Evolutionary conservation across 2,888 invertebrate genomes (phyloP), one percentile per base, ranked within the genome.

Genomic region (Argyresthia goedartella): DNA sequence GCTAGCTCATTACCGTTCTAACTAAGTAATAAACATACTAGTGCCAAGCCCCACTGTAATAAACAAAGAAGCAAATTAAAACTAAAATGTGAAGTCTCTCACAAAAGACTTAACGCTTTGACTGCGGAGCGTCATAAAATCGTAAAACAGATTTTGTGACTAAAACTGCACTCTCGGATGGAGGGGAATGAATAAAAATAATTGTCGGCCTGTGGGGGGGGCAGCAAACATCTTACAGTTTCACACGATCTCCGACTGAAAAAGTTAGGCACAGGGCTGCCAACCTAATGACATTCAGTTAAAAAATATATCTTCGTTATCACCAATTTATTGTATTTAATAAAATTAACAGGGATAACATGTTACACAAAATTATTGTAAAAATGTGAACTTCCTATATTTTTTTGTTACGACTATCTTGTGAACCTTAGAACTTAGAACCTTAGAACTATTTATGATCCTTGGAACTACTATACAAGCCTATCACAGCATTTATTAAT

Each of bases 111-210:
- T 54, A 49, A 51, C 56, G 35, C 49, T 49, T 49, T 42, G 49
- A 52, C 49, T 50, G 54, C 53, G 51, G 54, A 45, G 25, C 25
- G 44, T 54, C 54, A 54, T 55, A 55, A 55, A 55, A 52, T 52
- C 51, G 41, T 52, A 54, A 52, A 16, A 49, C 43, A 51, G 52
- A 55, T 59, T 59, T 61, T 59, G 57, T 56, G 53, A 51, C 53
- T 55, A 11, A 48, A 58, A 46, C 51, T 52, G 53, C 53, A 42
- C 43, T 36, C 49, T 54, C n/a, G 42, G 7, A 41, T 14, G 34
- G 44, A 36, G 51, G 58, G 67, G 65, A 64, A 69, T 64, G 80
- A 79, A 80, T 79, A 78, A 80, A 80, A 81, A 81, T 81, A 79
- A 76, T 80, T 70, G 74, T 71, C 65, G 65, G 56, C 60, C 54